These are phyloP conservation scores for Epinotia ramella DNA, from an alignment of 2,888 invertebrate species.

Conservation along the genomic window DNA sequence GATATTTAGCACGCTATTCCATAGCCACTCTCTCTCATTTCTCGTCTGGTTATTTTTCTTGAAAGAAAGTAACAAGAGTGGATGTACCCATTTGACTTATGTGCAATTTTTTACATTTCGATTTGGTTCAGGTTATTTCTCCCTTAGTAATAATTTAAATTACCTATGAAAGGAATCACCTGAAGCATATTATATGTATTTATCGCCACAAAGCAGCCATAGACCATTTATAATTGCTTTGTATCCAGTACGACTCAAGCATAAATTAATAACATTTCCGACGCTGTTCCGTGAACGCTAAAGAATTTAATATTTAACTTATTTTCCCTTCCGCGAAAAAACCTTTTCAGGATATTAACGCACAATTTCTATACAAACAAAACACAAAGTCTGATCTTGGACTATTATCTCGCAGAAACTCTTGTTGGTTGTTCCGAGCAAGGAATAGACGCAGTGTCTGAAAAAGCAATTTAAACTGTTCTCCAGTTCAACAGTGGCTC, in stretches of 20 bases:
- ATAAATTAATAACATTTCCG: neutral
- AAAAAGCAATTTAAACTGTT: conserved; percentile 84
- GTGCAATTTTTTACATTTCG: neutral
- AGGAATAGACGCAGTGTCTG: conserved; percentile 75
- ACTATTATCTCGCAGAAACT: conserved; percentile 72
- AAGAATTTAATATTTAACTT: conserved; percentile 13
- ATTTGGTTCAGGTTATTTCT: neutral
- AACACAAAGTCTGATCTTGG: conserved; percentile 72
- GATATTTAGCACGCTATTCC: too few species aligned
- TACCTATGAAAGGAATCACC: too few species aligned
- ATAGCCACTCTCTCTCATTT: too few species aligned
- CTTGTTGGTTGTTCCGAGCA: conserved; percentile 69
- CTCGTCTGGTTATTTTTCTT: too few species aligned
- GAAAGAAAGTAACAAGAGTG: too few species aligned
- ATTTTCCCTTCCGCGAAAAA: neutral
- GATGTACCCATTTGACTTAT: neutral
- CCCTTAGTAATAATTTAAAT: too few species aligned
- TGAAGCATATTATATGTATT: neutral
- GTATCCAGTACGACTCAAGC: neutral
- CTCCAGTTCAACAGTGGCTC: conserved; percentile 57
- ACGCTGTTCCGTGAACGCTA: neutral
- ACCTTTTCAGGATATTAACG: conserved; percentile 6
- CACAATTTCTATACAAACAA: conserved; percentile 51
- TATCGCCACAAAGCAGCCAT: neutral
- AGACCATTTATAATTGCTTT: neutral